A percentile compares a stretch with the other conserved stretches of the same genome.
These are phyloP conservation scores for Sialis lutaria DNA, from an alignment of 2,888 invertebrate genomes.

Conservation along the genomic window DNA sequence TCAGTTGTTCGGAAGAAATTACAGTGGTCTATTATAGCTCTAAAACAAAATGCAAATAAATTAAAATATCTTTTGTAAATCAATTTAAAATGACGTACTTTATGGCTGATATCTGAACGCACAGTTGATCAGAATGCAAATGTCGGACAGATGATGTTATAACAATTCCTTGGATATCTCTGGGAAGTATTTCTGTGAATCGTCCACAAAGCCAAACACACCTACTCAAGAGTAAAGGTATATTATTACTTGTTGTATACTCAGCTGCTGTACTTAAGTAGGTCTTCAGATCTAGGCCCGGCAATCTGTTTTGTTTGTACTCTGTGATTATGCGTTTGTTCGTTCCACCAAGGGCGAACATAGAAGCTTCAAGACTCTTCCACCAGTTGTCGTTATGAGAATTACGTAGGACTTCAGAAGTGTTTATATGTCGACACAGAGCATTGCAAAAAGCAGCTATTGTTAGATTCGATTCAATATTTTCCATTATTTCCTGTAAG, in stretches of 20 bases:
- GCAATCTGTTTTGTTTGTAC: neutral
- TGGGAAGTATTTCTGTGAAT: neutral
- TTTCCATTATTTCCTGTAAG: slow-evolving; percentile 1
- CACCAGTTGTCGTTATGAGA: slow-evolving; percentile 23
- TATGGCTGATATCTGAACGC: slow-evolving; percentile 1
- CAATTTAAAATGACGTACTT: neutral
- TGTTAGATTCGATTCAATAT: neutral
- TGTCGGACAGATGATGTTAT: neutral
- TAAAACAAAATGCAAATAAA: neutral
- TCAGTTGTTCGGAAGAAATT: neutral
- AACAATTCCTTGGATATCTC: slow-evolving; percentile 1
- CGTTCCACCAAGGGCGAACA: slow-evolving; percentile 31
- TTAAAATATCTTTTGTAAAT: neutral
- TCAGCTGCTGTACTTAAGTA: slow-evolving; percentile 1
- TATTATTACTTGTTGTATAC: slow-evolving; percentile 2
- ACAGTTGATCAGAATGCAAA: neutral
- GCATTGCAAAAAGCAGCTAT: slow-evolving; percentile 2
- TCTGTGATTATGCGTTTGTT: slow-evolving; percentile 17
- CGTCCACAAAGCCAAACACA: slow-evolving; percentile 3
- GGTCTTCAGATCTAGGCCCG: neutral
- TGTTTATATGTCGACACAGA: neutral
- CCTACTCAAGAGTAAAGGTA: slow-evolving; percentile 1
- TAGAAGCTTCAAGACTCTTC: slow-evolving; percentile 36
- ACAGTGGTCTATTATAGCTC: neutral
- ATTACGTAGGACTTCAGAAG: neutral